phyloP scores from a whole-genome alignment of 2,888 invertebrate species.

The Drosophila nigricruria region DNA sequence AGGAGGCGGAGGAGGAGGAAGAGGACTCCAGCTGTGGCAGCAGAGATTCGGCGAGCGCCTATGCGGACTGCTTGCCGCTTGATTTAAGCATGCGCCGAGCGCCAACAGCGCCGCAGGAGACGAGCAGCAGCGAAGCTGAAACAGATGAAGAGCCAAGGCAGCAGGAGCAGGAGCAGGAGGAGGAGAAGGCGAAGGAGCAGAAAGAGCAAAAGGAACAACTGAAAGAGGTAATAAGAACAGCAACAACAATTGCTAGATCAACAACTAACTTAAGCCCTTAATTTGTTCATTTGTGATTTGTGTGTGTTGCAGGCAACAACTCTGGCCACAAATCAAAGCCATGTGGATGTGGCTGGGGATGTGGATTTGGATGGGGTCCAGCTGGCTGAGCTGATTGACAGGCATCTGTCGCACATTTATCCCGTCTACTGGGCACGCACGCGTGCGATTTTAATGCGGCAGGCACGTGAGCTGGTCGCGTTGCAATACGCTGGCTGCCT shows the following conservation, averaged over 20 bases:
- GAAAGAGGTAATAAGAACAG: not conserved
- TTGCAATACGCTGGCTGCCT: slow-evolving; percentile 88
- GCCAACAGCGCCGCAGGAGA: slow-evolving; percentile 56
- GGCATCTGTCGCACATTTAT: slow-evolving; percentile 88
- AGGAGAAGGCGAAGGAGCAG: not conserved
- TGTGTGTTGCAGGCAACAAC: slow-evolving; percentile 28
- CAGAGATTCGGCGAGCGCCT: slow-evolving; percentile 56
- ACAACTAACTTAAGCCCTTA: slow-evolving; percentile 43
- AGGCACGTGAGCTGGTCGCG: slow-evolving; percentile 89
- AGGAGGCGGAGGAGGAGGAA: slow-evolving; percentile 22
- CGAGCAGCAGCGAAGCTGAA: slow-evolving; percentile 41
- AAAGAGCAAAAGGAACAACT: not conserved
- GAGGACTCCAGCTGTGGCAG: slow-evolving; percentile 59
- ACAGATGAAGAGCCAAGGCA: slow-evolving; percentile 11
- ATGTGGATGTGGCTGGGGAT: slow-evolving; percentile 35
- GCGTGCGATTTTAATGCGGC: slow-evolving; percentile 88
- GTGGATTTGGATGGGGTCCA: slow-evolving; percentile 42
- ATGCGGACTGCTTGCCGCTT: slow-evolving; percentile 62
- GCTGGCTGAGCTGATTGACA: slow-evolving; percentile 86
- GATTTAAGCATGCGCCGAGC: slow-evolving; percentile 59
- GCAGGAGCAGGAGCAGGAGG: slow-evolving; percentile 1
- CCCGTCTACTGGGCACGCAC: slow-evolving; percentile 87
- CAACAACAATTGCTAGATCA: slow-evolving; percentile 27
- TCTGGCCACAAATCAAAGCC: slow-evolving; percentile 1
- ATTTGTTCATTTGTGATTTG: slow-evolving; percentile 29